Base-by-base conservation (phyloP, 2,888 invertebrate species). In the Dermolepida albohirtum region DNA sequence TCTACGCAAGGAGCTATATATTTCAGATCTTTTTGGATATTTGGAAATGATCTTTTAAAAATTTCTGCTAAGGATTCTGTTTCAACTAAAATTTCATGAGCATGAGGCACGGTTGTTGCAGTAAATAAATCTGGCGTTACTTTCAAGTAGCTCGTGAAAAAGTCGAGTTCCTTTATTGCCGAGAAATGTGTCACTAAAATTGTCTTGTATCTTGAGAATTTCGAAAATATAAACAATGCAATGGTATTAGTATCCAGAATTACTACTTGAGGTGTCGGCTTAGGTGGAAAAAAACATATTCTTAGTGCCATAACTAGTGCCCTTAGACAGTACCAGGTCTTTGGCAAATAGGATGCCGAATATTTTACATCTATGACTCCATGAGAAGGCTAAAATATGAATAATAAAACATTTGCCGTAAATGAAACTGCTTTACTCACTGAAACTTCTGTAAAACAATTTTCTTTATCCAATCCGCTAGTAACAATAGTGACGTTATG, bases 71-170 rank as follows among this genome's bases (percentile, higher is more conserved):
- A 76, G 2, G 76, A 76, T 29, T 76, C 76, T 2, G 76, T 78
- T 71, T 79, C 79, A 6, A 81, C 79, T 7, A 82, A 71, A 8
- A 82, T 74, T 72, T 79, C 80, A 66, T 81, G 74, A 0, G 82
- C 81, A 12, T 76, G 67, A 66, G 79, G 78, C 5, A 82, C 71
- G 69, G 76, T 76, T 71, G 77, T 78, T 1, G 77, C 77, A 29
- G 77, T 78, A 8, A 79, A 64, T 17, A 80, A 69, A 41, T 77
- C 74, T 0, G 81, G 77, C 12, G 71, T 73, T 4, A 80, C 70
- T 41, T 74, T 73, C 39, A 78, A 74, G n/a, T 77, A 77, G 52
- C 71, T 70, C 5, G 73, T 67, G 59, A 54, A 72, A 16, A 59
- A 64, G 17, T 75, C 73, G 29, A 68, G 40, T 27, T 71, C 54